Evolutionary conservation across 2,113 vertebrate genomes (phyloP), one percentile per base, ranked within the genome.

Genomic region (Seriola aureovittata): DNA sequence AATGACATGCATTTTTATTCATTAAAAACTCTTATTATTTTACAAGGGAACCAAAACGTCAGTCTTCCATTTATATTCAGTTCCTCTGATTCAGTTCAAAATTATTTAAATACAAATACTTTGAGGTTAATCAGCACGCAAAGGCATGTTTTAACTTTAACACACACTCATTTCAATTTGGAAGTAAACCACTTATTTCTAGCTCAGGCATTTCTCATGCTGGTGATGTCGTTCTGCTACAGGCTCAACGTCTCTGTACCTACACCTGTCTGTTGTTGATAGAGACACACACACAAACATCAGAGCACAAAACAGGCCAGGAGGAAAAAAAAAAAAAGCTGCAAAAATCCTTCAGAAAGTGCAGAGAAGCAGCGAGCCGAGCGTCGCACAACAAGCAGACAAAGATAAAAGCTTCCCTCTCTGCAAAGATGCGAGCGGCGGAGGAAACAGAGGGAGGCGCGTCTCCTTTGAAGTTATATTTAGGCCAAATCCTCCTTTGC

Each of bases 381-480:
- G 75, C 54, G 46, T 14, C 55, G 8, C 77, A 60, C 75, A 71
- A 71, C 74, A 40, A 67, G 72, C 77, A 50, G 9, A 16, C 69
- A 5, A 3, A 87, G 85, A 91, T 89, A 44, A 91, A 90, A 89
- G 84, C 82, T 63, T 71, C 76, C 23, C 38, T 34, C 40, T 48
- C 63, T 73, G 84, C 67, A 70, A 48, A 86, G 86, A 84, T 1
- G 76, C 57, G 17, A 69, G 69, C 8, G 68, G 71, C n/a, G 6
- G 44, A 80, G 75, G 62, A 85, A 57, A 77, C 83, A 64, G 57
- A 86, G 81, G 79, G 74, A 78, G 77, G 65, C 64, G 48, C 77
- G 11, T 32, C 81, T 79, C 25, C 73, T 91, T 90, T 87, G 70
- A 91, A 85, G 91, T 88, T 91, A 89, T 91, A 87, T 91, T 91